Conservation (phyloP, 2,888 invertebrate species). For the Linnaemya vulpina region DNA sequence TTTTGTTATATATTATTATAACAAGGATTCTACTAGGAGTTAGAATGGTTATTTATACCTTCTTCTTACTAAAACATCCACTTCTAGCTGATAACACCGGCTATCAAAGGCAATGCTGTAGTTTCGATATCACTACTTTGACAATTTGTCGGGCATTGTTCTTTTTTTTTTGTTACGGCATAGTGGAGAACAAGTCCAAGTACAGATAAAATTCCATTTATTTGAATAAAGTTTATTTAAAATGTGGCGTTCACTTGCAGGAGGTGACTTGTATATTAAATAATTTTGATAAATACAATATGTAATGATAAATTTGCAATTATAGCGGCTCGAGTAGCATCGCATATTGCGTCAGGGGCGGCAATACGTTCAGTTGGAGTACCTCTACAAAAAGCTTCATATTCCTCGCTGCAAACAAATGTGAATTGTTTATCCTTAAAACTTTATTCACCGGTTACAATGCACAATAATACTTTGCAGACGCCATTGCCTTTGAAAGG, state of each 20-base stretch:
- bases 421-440: not conserved
- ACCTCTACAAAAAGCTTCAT: constrained; percentile 64
- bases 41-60: not conserved
- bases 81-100: not conserved
- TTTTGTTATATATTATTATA: no score
- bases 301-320: constrained; percentile 2
- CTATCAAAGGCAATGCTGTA: not conserved
- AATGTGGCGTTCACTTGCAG: constrained; percentile 79
- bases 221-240: constrained; percentile 21
- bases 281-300: not conserved
- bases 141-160: constrained; percentile 60
- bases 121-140: constrained; percentile 56
- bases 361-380: not conserved
- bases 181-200: not conserved
- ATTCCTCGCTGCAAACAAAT: constrained; percentile 70
- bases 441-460: not conserved
- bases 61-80: not conserved
- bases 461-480: constrained; percentile 27
- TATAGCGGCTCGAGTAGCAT: constrained; percentile 74
- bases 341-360: constrained; percentile 26
- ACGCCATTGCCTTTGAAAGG: not conserved
- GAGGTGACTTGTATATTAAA: constrained; percentile 74
- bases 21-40: no score
- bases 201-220: constrained; percentile 44
- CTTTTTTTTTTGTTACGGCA: constrained; percentile 73